Evolutionary conservation across 2,797 vertebrate species (phyloP).

Genomic region (Crenichthys baileyi): DNA sequence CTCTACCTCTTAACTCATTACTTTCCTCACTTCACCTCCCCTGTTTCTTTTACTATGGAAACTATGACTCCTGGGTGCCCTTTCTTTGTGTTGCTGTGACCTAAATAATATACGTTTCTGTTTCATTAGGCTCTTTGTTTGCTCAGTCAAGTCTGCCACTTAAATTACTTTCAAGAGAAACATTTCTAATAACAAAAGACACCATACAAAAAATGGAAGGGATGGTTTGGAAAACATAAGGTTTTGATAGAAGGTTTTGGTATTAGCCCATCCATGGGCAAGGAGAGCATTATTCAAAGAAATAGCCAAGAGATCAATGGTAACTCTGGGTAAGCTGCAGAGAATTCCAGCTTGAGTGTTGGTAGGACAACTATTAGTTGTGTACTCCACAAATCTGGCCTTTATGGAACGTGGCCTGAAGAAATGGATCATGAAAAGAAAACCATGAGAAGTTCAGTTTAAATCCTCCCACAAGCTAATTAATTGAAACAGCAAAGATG

Average conservation of each 20-base stretch:
- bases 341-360: background rate
- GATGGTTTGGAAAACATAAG: background rate
- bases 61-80: conserved; percentile 17
- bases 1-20: conserved; percentile 36
- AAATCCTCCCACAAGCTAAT: background rate
- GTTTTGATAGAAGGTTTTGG: background rate
- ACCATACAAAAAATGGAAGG: background rate
- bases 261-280: background rate
- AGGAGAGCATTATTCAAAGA: too few species aligned
- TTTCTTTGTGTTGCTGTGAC: conserved; percentile 5
- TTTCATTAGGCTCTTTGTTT: background rate
- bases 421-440: background rate
- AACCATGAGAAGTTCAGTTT: background rate
- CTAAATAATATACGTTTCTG: conserved; percentile 2
- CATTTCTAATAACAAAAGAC: background rate
- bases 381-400: background rate
- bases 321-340: background rate
- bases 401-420: background rate
- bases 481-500: background rate
- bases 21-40: conserved; percentile 48
- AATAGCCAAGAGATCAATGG: too few species aligned
- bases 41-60: conserved; percentile 14
- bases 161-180: conserved; percentile 19
- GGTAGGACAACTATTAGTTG: background rate
- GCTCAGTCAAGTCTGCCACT: conserved; percentile 5